Evolutionary conservation across 2,888 invertebrate genomes (phyloP).

Genomic region (Chymomyza caudatula): DNA sequence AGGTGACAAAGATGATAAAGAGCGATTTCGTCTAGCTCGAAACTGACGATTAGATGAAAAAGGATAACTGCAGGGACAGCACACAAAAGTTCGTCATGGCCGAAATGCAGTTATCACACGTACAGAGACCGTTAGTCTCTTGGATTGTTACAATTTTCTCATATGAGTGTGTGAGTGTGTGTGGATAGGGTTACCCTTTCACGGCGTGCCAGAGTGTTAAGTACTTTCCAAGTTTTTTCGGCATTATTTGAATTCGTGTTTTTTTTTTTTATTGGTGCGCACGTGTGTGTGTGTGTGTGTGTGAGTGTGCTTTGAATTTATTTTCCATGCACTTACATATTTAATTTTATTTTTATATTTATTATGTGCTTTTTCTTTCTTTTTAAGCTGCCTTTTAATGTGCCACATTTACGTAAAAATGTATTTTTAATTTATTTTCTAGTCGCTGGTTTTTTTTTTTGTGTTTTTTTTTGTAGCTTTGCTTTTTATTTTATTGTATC

Average conservation of each 20-base stretch:
- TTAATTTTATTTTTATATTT: slow-evolving; percentile 70
- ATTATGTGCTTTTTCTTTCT: slow-evolving; percentile 55
- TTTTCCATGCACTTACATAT: slow-evolving; percentile 69
- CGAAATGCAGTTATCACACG: too few relatives aligned
- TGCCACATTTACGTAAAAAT: slow-evolving; percentile 71
- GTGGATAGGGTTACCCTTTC: neutral
- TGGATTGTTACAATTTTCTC: too few relatives aligned
- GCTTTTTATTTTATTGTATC: slow-evolving; percentile 16
- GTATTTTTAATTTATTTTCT: slow-evolving; percentile 74
- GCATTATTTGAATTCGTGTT: slow-evolving; percentile 53
- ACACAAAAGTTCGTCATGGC: too few relatives aligned
- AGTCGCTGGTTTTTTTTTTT: too few relatives aligned
- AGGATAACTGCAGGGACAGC: too few relatives aligned
- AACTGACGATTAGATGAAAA: too few relatives aligned
- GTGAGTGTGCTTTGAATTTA: slow-evolving; percentile 29
- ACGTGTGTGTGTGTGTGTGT: slow-evolving; percentile 4
- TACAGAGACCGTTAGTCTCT: neutral
- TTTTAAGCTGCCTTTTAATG: slow-evolving; percentile 61
- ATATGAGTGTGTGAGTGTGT: too few relatives aligned
- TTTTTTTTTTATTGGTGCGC: slow-evolving; percentile 23
- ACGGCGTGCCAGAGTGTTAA: neutral
- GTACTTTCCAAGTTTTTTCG: slow-evolving; percentile 20
- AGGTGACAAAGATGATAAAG: too few relatives aligned
- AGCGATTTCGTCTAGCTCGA: too few relatives aligned
- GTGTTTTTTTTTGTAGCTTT: slow-evolving; percentile 46